Evolutionary conservation across 2,113 vertebrate genomes (phyloP), one percentile per base, ranked within the genome.

Genomic region (Pithys albifrons): DNA sequence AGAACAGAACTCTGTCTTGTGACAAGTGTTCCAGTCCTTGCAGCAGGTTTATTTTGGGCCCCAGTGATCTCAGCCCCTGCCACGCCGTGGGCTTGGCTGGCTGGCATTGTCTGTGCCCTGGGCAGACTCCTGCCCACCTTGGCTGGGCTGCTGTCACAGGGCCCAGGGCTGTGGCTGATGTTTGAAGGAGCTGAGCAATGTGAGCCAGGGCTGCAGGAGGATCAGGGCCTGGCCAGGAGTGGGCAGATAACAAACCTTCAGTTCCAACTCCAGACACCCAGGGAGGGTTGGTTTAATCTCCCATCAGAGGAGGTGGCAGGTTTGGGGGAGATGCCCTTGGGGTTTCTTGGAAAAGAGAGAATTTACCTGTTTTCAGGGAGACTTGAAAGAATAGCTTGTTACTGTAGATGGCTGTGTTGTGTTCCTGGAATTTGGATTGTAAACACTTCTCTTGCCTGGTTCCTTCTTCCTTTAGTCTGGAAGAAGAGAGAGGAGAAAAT

Each of bases 21-120:
- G 62, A 82, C 58, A 17, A 45, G 67, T 10, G 78, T 46, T 67
- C 62, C 37, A 79, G 1, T 31, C 16, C 87, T 88, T 51, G 81
- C 17, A 66, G 51, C 51, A 0, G 51, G 88, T 85, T 94, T 95
- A 89, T 95, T 97, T 91, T 93, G 82, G 93, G 93, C 43, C 29
- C 37, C 10, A 4, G 48, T 79, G 85, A 94, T 54, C 90, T 95
- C 90, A 90, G 51, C 7, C 1, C 29, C 55, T 0, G 0, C 11
- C 48, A 2, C 6, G 4, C 12, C 54, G 20, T 23, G 85, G 72
- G 48, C 24, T 73, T 46, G 51, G 64, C 39, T 55, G 83, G 25
- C 75, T 86, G 72, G 4, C 49, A 5, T 22, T 95, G 54, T 55
- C 27, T 70, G 19, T 93, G 82, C 72, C 45, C 79, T 31, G 14